phyloP scores from a whole-genome alignment of 2,888 invertebrate genomes.

The Phortica magna region DNA sequence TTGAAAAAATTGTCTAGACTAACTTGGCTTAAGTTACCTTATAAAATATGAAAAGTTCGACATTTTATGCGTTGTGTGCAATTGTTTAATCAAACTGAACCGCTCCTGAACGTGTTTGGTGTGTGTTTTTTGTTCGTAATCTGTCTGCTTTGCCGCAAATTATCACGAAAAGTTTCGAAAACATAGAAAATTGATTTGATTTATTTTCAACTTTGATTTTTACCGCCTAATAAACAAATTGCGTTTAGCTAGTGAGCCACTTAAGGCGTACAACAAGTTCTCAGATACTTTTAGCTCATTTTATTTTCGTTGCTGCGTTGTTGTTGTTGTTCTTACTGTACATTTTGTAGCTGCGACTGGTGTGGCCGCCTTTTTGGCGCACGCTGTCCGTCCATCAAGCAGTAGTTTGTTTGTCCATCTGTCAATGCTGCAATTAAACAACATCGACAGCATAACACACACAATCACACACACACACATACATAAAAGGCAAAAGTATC shows the following conservation, averaged over 20 bases:
- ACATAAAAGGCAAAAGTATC: not conserved
- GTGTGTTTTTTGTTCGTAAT: not conserved
- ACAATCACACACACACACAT: conserved; percentile 32
- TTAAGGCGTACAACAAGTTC: not conserved
- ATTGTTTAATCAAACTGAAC: not conserved
- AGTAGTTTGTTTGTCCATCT: conserved; percentile 55
- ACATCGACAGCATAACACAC: conserved; percentile 52
- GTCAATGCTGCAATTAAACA: conserved; percentile 67
- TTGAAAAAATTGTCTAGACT: too few relatives aligned
- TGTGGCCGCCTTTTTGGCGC: not conserved
- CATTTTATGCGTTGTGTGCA: too few relatives aligned
- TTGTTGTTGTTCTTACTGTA: too few relatives aligned
- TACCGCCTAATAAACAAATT: conserved; percentile 70
- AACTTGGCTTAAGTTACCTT: too few relatives aligned
- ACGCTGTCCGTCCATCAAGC: not conserved
- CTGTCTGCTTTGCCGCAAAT: not conserved
- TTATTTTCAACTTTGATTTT: conserved; percentile 71
- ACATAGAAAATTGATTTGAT: conserved; percentile 55
- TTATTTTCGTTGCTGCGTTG: not conserved
- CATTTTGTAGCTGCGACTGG: too few relatives aligned
- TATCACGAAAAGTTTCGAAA: conserved; percentile 4
- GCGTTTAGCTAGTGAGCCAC: conserved; percentile 9
- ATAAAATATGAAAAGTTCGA: too few relatives aligned
- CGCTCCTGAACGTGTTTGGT: not conserved
- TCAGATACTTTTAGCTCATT: conserved; percentile 15